These are phyloP conservation scores for Osmoderma eremita DNA, from an alignment of 2,888 invertebrate species.

Conservation along the genomic window DNA sequence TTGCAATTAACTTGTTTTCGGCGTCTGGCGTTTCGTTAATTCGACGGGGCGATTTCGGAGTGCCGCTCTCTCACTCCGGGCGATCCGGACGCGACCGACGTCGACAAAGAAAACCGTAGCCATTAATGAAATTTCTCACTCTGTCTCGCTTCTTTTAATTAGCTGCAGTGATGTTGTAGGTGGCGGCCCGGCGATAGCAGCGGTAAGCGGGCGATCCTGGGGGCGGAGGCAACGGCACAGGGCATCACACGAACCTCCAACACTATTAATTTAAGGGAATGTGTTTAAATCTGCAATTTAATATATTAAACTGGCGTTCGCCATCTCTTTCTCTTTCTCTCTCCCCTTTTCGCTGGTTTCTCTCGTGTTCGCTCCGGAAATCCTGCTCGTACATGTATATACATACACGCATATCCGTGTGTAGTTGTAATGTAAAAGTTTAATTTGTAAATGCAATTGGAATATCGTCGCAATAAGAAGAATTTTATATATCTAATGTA, in stretches of 20 bases:
- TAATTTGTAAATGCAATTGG: conserved; percentile 35
- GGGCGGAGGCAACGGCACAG: conserved; percentile 45
- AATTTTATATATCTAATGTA: conserved; percentile 22
- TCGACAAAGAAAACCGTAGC: conserved; percentile 49
- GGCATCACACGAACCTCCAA: conserved; percentile 39
- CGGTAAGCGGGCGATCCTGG: conserved; percentile 36
- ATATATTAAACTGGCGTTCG: conserved; percentile 32
- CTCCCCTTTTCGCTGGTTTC: neutral
- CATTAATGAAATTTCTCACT: conserved; percentile 55
- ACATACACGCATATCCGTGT: neutral
- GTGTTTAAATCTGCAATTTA: conserved; percentile 40
- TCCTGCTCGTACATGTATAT: no score
- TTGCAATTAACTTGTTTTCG: conserved; percentile 38
- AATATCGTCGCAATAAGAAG: conserved; percentile 5
- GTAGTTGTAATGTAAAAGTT: conserved; percentile 25
- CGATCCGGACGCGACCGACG: conserved; percentile 16
- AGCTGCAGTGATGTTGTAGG: conserved; percentile 43
- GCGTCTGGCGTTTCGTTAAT: conserved; percentile 38
- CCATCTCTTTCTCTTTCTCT: conserved; percentile 18
- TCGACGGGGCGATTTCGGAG: conserved; percentile 18
- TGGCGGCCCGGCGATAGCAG: conserved; percentile 33
- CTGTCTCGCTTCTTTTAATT: conserved; percentile 53
- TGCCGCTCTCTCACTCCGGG: conserved; percentile 6
- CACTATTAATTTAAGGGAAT: conserved; percentile 43
- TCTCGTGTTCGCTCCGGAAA: neutral